Evolutionary conservation across 2,888 invertebrate species (phyloP).

Genomic region (Desoria tigrina): DNA sequence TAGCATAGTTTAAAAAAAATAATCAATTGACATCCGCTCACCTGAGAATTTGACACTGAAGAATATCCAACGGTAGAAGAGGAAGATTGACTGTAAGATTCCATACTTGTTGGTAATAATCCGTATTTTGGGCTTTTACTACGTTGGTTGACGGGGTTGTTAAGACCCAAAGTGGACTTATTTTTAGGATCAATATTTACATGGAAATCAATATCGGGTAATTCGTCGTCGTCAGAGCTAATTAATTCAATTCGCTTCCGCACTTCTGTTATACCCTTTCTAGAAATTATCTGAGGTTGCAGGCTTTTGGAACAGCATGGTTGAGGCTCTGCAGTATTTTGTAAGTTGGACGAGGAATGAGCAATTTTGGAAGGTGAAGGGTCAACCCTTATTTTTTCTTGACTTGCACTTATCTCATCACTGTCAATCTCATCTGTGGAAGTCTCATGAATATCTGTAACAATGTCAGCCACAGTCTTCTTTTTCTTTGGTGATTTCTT

Average conservation of each 20-base stretch:
- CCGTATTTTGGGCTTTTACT: too few relatives aligned
- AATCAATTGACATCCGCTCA: too few relatives aligned
- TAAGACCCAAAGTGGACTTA: too few relatives aligned
- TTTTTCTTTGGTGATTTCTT: conserved; percentile 3
- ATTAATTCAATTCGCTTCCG: neutral
- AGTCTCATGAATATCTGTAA: conserved; percentile 17
- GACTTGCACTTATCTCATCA: conserved; percentile 13
- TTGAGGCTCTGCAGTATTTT: neutral
- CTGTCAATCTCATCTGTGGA: conserved; percentile 26
- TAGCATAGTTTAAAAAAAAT: too few relatives aligned
- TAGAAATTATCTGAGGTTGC: neutral
- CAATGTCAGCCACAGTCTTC: conserved; percentile 9
- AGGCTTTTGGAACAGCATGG: conserved; percentile 21
- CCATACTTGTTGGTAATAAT: too few relatives aligned
- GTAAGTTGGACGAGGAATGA: neutral
- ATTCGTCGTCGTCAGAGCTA: conserved; percentile 1
- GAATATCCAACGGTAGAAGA: too few relatives aligned
- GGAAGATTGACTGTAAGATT: too few relatives aligned
- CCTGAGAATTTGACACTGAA: too few relatives aligned
- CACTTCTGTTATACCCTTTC: too few relatives aligned
- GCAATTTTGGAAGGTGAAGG: neutral
- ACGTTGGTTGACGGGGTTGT: too few relatives aligned
- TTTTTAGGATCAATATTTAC: neutral
- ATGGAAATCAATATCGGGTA: neutral
- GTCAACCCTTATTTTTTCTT: conserved; percentile 2